A percentile compares a stretch with the other conserved stretches of the same genome.
Conservation (phyloP, 2,797 vertebrate species). For the Diplodus puntazzo region DNA sequence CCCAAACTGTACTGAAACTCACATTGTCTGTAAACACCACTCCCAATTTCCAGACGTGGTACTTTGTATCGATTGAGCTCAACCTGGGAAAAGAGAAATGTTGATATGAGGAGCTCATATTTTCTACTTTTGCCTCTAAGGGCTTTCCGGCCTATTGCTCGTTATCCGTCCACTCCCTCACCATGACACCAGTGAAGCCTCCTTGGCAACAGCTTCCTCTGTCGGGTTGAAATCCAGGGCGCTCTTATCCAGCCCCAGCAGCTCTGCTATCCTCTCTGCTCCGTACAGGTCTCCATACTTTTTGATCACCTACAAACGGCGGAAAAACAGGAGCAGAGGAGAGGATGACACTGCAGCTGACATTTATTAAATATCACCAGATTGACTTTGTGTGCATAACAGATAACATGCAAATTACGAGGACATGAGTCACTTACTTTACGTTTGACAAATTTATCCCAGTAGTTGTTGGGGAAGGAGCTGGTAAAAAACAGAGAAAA, state of each 20-base stretch:
- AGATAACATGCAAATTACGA: conserved; percentile 25
- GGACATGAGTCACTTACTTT: conserved; percentile 87
- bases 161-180: conserved; percentile 74
- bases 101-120: conserved; percentile 23
- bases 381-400: conserved; percentile 22
- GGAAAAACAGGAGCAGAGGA: conserved; percentile 2
- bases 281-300: conserved; percentile 98
- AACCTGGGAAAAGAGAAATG: conserved; percentile 86
- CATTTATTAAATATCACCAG: conserved; percentile 12
- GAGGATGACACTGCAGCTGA: conserved; percentile 1
- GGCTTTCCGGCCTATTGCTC: not conserved
- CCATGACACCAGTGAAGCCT: conserved; percentile 95
- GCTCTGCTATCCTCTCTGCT: conserved; percentile 96
- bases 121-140: conserved; percentile 43
- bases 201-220: conserved; percentile 91
- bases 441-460: conserved; percentile 99
- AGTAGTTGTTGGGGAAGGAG: conserved; percentile 99
- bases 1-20: conserved; percentile 74
- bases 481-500: conserved; percentile 79
- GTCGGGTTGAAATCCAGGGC: conserved; percentile 98
- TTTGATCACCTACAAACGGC: conserved; percentile 92
- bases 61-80: conserved; percentile 97
- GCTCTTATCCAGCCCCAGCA: conserved; percentile 96
- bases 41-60: conserved; percentile 97
- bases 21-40: conserved; percentile 99